phyloP scores from a whole-genome alignment of 2,113 vertebrate species.

The Leptobrachium ailaonicum region DNA sequence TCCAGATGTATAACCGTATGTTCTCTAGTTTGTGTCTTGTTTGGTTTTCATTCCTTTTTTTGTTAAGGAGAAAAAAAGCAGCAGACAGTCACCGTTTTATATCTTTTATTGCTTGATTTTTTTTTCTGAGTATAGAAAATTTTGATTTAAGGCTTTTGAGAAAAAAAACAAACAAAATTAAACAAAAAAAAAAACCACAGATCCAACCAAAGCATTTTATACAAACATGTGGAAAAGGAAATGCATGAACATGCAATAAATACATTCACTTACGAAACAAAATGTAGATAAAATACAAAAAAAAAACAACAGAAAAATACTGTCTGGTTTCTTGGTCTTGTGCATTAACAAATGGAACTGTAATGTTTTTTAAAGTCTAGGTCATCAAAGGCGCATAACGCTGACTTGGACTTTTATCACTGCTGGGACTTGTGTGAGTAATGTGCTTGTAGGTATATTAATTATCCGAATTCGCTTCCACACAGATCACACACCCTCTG shows the following conservation, averaged over 20 bases:
- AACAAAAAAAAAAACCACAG: constrained; percentile 56
- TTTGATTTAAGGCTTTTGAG: constrained; percentile 61
- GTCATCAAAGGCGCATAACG: constrained; percentile 53
- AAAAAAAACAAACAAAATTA: constrained; percentile 63
- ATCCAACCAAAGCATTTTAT: constrained; percentile 60
- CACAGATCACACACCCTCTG: not conserved
- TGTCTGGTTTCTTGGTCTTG: constrained; percentile 54
- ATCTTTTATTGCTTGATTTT: constrained; percentile 75
- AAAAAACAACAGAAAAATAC: constrained; percentile 34
- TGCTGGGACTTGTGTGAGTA: not conserved
- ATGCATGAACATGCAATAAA: constrained; percentile 78
- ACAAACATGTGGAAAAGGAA: constrained; percentile 66
- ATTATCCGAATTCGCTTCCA: constrained; percentile 2
- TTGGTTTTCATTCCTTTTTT: no score
- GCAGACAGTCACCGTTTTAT: constrained; percentile 45
- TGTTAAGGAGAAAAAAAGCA: no score
- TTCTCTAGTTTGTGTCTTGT: no score
- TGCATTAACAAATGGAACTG: not conserved
- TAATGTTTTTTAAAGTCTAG: constrained; percentile 69
- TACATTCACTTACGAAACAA: constrained; percentile 73
- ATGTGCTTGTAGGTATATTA: not conserved
- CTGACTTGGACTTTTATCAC: not conserved
- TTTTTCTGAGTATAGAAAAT: constrained; percentile 73
- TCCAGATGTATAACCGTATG: no score
- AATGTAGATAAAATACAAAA: constrained; percentile 61